Percentiles rank a stretch among this genome's conserved stretches.
Conservation (phyloP, 2,113 vertebrate species). For the Melanerpes formicivorus region DNA sequence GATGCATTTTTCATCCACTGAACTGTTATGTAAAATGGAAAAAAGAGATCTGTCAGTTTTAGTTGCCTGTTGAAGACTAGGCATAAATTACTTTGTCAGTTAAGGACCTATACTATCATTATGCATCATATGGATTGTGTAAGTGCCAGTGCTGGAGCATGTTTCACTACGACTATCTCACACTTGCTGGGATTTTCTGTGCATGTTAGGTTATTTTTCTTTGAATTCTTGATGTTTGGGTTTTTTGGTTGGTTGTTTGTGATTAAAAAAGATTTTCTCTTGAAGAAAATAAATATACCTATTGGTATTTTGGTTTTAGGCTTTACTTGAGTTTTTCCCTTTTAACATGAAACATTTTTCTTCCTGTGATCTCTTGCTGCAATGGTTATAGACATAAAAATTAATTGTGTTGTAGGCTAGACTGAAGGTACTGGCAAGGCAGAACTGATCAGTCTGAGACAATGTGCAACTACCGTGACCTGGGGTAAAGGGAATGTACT, state of each 20-base stretch:
- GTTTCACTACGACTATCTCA: not conserved
- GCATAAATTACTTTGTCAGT: not conserved
- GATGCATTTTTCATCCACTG: not conserved
- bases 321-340: not conserved
- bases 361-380: not conserved
- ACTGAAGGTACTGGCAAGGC: not conserved
- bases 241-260: too few species aligned
- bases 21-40: not conserved
- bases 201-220: not conserved
- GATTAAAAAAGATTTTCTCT: not conserved
- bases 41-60: not conserved
- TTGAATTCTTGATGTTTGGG: not conserved
- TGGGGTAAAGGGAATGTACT: not conserved
- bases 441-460: not conserved
- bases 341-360: not conserved
- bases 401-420: not conserved
- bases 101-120: not conserved
- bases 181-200: not conserved
- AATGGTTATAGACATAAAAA: not conserved
- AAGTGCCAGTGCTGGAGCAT: not conserved
- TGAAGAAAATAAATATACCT: not conserved
- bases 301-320: not conserved
- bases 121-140: accelerated
- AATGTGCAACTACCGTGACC: accelerated
- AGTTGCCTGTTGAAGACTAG: not conserved